Base-by-base conservation (phyloP, 2,797 vertebrate species). In the Malurus leucopterus region DNA sequence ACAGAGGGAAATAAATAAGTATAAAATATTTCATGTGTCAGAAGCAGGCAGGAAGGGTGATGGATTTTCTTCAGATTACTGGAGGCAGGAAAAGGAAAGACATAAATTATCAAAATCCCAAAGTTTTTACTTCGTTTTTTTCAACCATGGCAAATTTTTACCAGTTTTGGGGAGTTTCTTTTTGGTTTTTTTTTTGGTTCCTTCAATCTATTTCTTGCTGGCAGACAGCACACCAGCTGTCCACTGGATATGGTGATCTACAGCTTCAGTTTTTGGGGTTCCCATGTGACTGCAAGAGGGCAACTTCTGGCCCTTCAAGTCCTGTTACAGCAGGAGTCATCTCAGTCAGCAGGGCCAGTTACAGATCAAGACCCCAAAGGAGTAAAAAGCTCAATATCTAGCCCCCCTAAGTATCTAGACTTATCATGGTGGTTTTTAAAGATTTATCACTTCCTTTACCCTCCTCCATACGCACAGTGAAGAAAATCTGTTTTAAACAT, bases 401-500 rank as follows among this genome's bases (percentile, higher is more conserved):
- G 36, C n/a, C n/a, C n/a, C n/a, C n/a, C n/a, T n/a, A n/a, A n/a
- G n/a, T 73, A 70, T 70, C 84, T 64, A 71, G 36, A 78, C 64
- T 76, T 88, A 90, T 73, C 68, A 79, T 54, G 82, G 24, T 68
- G 29, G 13, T 89, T 76, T 84, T 84, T 61, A 74, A 75, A 93
- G 92, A 95, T 94, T 92, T 95, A 95, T 94, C 92, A 92, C 93
- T 94, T 95, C 93, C 95, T 93, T 86, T 84, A 93, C 77, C 44
- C 90, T 89, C 59, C 19, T 91, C 68, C 64, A 82, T 34, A 79
- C 0, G 0, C 40, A 43, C 19, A 79, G 68, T 15, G 51, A 84
- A 88, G 78, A 74, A 88, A 95, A 95, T 94, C 88, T 95, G 91
- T 79, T 95, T 90, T 70, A 94, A 95, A 91, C 77, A 58, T 88